These are phyloP conservation scores for Eumaeus atala DNA, from an alignment of 1,140 invertebrate genomes.

Conservation along the genomic window DNA sequence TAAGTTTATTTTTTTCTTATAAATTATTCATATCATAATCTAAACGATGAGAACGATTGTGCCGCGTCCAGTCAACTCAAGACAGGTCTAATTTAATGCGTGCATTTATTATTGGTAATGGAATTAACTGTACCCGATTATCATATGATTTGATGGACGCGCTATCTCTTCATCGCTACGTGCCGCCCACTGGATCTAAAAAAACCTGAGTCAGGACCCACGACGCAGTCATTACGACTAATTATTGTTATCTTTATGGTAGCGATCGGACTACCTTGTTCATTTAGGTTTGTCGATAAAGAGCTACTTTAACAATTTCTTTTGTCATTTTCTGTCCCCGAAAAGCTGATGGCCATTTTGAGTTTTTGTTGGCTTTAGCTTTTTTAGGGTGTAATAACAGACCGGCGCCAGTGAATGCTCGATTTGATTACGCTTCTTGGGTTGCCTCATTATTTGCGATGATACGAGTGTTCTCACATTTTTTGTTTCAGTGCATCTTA, in stretches of 20 bases:
- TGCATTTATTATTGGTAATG: constrained; percentile 72
- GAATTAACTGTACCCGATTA: constrained; percentile 71
- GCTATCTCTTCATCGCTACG: constrained; percentile 58
- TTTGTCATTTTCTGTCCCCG: constrained; percentile 50
- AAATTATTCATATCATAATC: constrained; percentile 73
- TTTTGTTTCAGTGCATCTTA: constrained; percentile 39
- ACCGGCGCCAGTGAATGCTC: constrained; percentile 37
- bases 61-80: constrained; percentile 58
- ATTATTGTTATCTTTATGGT: constrained; percentile 72
- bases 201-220: constrained; percentile 38
- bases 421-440: constrained; percentile 44
- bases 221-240: constrained; percentile 61
- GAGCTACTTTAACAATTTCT: constrained; percentile 52
- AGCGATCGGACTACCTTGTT: constrained; percentile 59
- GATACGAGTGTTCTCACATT: constrained; percentile 50
- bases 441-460: constrained; percentile 63
- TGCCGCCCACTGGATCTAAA: constrained; percentile 57
- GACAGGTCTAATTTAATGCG: constrained; percentile 70
- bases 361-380: constrained; percentile 36
- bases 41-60: constrained; percentile 53
- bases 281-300: constrained; percentile 49
- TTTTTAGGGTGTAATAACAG: constrained; percentile 50
- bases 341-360: constrained; percentile 37
- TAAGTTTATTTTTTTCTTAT: constrained; percentile 48
- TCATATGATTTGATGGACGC: constrained; percentile 72